Base-by-base conservation (phyloP, 2,113 vertebrate species). In the Perca schrenkii region DNA sequence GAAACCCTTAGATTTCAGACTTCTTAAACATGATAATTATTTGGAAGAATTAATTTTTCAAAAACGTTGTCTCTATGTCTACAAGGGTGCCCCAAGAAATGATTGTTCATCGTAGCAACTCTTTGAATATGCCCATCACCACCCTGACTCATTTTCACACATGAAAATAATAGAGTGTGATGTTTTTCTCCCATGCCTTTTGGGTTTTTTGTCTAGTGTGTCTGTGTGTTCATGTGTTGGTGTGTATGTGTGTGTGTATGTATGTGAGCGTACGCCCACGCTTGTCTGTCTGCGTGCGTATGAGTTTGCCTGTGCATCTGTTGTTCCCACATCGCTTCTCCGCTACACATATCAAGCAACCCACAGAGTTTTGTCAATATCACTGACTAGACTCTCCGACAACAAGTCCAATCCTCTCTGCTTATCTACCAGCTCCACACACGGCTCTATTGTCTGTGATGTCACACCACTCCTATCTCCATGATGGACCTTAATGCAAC, bases 371-470 rank as follows among this genome's bases (percentile, higher is more conserved):
- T 86, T 86, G 81, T 89, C 88, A 87, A 71, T 83, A 84, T 79
- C 82, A 52, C 71, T 63, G 86, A 72, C 81, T 66, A 53, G 83
- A 86, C 85, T 84, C 52, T 25, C 53, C 79, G 77, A 75, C 86
- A 83, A 67, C 80, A 74, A 86, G 79, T 73, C 63, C 70, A 1
- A 12, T 87, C 74, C 68, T 54, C 85, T 74, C 75, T 69, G 79
- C 87, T 91, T 85, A 87, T 91, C 88, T 86, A 2, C 56, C 40
- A 54, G 86, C 79, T 82, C 81, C 91, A 88, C 86, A 87, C 87
- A 54, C 67, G 2, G 74, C 73, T 75, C 63, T 57, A 62, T 85
- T 85, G 82, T 88, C 52, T 76, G 13, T 46, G 15, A 79, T 78
- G 80, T 86, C 90, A 88, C 85, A 72, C 19, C 61, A 22, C 50